Evolutionary conservation across 1,140 invertebrate genomes (phyloP).

Genomic region (Acromyrmex charruanus): DNA sequence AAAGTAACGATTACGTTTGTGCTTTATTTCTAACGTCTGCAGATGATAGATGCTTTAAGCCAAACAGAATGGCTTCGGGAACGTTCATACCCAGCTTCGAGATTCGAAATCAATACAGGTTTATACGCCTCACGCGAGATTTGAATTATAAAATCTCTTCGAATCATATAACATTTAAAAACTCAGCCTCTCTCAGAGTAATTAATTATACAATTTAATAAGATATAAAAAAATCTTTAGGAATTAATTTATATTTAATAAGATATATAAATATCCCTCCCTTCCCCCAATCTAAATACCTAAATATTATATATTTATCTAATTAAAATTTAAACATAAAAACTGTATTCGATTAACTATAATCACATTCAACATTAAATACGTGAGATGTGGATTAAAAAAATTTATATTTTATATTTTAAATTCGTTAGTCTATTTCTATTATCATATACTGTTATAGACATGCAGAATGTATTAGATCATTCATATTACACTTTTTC

Average conservation of each 20-base stretch:
- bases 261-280: not conserved
- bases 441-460: not conserved
- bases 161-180: not conserved
- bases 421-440: not conserved
- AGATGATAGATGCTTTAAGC: conserved; percentile 34
- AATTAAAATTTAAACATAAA: not conserved
- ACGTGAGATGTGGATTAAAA: not conserved
- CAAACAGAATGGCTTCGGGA: not conserved
- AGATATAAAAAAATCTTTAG: too few species aligned
- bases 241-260: not conserved
- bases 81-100: conserved; percentile 6
- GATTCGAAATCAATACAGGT: conserved; percentile 40
- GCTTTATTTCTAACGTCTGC: conserved; percentile 47
- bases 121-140: not conserved
- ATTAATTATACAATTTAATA: conserved; percentile 7
- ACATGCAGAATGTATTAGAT: too few species aligned
- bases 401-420: conserved; percentile 11
- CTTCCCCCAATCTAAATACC: too few species aligned
- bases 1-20: conserved; percentile 36
- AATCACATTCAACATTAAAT: not conserved
- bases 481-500: too few species aligned
- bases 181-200: not conserved
- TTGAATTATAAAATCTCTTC: conserved; percentile 7
- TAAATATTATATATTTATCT: not conserved
- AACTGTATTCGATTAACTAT: conserved; percentile 10